A percentile compares a stretch with the other conserved stretches of the same genome.
Conservation (phyloP, 2,888 invertebrate genomes). For the Diogma glabrata region DNA sequence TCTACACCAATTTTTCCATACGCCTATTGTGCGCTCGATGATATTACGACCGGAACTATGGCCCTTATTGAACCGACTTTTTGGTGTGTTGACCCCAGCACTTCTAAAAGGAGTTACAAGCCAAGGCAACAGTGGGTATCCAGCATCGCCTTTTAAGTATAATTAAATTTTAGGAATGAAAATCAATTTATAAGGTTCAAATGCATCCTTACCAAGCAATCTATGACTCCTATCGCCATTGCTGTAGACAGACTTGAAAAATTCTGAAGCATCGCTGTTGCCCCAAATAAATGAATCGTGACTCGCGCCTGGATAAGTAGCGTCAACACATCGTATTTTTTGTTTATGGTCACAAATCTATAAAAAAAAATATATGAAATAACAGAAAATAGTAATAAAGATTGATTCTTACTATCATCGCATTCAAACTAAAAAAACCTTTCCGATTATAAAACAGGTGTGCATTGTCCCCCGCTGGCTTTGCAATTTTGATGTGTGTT, state of each 20-base stretch:
- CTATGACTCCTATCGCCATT: neutral
- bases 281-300: neutral
- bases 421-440: neutral
- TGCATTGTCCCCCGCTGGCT: neutral
- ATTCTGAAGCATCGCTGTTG: neutral
- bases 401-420: neutral
- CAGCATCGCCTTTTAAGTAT: too few species aligned
- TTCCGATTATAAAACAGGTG: neutral
- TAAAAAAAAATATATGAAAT: neutral
- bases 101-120: neutral
- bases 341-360: neutral
- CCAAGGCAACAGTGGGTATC: neutral
- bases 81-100: neutral
- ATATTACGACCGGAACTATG: neutral
- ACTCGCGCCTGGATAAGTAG: constrained; percentile 1
- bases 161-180: neutral
- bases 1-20: neutral
- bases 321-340: neutral
- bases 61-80: neutral
- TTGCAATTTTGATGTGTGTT: constrained; percentile 3
- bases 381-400: neutral
- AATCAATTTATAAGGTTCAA: neutral
- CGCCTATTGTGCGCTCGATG: neutral
- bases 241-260: neutral
- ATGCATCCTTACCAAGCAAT: neutral